Percentiles rank a stretch among this genome's conserved stretches.
These are phyloP conservation scores for Drosophila auraria DNA, from an alignment of 1,140 invertebrate species.

Conservation along the genomic window DNA sequence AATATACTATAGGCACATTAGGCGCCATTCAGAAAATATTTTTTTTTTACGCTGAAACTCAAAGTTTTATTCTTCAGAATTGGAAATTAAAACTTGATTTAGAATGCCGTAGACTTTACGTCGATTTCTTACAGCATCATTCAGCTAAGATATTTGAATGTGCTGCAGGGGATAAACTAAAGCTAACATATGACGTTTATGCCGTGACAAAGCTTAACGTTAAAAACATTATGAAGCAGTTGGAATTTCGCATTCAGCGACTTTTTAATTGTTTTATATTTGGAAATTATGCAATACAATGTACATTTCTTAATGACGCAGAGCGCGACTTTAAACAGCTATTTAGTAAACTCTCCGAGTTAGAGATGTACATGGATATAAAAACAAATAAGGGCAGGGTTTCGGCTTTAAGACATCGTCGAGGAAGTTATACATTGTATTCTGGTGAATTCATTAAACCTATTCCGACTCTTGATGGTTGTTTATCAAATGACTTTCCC, in stretches of 20 bases:
- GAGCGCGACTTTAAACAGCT: slow-evolving; percentile 65
- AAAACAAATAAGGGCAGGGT: slow-evolving; percentile 57
- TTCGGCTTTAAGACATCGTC: slow-evolving; percentile 22
- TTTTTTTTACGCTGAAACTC: slow-evolving; percentile 62
- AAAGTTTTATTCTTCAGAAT: slow-evolving; percentile 52
- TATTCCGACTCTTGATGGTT: slow-evolving; percentile 4
- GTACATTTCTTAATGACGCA: slow-evolving; percentile 64
- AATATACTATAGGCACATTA: slow-evolving; percentile 63
- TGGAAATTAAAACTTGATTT: slow-evolving; percentile 60
- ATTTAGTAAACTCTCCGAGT: slow-evolving; percentile 59
- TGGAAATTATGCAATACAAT: slow-evolving; percentile 51
- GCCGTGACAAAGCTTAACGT: slow-evolving; percentile 64
- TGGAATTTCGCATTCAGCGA: slow-evolving; percentile 73
- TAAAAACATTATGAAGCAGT: slow-evolving; percentile 69
- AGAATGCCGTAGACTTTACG: slow-evolving; percentile 60
- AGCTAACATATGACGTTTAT: slow-evolving; percentile 64
- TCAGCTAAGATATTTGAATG: slow-evolving; percentile 70
- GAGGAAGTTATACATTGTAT: not conserved
- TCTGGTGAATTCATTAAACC: not conserved
- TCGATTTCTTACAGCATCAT: slow-evolving; percentile 66
- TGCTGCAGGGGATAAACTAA: slow-evolving; percentile 43
- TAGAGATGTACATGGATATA: slow-evolving; percentile 69
- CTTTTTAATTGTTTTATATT: slow-evolving; percentile 75
- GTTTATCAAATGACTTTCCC: slow-evolving; percentile 61
- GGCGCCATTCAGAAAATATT: slow-evolving; percentile 48